Evolutionary conservation across 2,113 vertebrate genomes (phyloP).

Genomic region (Alligator sinensis): DNA sequence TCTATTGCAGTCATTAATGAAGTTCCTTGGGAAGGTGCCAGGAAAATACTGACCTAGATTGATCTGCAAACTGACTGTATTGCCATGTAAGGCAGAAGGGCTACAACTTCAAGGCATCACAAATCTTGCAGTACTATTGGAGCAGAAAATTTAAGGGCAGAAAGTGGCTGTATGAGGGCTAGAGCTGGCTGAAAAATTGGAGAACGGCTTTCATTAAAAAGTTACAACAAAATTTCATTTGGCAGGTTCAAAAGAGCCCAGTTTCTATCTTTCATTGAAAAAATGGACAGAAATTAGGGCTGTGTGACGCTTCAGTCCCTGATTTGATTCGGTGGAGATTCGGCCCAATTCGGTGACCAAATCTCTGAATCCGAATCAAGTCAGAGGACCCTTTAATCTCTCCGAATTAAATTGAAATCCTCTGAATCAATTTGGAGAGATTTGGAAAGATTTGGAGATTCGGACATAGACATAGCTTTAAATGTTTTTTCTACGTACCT

Average conservation of each 20-base stretch:
- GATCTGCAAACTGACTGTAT: conserved; percentile 52
- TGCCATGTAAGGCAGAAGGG: conserved; percentile 66
- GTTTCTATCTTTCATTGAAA: no score
- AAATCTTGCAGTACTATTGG: conserved; percentile 57
- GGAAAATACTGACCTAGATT: conserved; percentile 71
- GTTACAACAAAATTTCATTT: neutral
- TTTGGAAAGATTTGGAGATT: no score
- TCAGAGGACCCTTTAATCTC: no score
- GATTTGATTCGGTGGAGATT: no score
- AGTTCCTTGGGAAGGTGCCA: conserved; percentile 30
- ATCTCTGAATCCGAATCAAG: no score
- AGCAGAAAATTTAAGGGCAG: conserved; percentile 63
- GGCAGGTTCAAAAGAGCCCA: conserved; percentile 45
- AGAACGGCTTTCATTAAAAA: conserved; percentile 64
- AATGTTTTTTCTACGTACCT: no score
- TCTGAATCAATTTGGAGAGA: no score
- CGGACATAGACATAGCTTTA: no score
- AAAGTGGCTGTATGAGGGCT: conserved; percentile 64
- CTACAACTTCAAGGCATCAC: conserved; percentile 65
- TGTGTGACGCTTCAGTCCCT: no score
- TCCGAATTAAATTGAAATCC: no score
- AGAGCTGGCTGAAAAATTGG: conserved; percentile 53
- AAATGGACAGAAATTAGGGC: no score
- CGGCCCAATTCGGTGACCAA: no score
- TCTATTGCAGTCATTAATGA: conserved; percentile 44